These are phyloP conservation scores for Gymnocypris eckloni DNA, from an alignment of 2,797 vertebrate genomes.

Conservation along the genomic window DNA sequence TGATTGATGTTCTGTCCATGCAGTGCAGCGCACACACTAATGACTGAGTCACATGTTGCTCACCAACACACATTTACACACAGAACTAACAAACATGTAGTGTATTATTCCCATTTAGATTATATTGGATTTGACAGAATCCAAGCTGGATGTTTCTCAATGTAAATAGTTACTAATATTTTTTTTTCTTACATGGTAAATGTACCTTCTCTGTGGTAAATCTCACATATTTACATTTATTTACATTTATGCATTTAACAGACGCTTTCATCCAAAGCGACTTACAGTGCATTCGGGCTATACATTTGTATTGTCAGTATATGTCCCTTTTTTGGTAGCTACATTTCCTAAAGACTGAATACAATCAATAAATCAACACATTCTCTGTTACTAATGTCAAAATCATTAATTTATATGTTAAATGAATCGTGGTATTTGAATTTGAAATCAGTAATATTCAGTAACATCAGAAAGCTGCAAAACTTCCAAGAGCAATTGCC, in stretches of 20 bases:
- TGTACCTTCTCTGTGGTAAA: neutral
- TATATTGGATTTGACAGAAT: slow-evolving; percentile 8
- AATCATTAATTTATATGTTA: neutral
- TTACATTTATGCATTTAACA: too few species aligned
- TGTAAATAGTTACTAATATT: neutral
- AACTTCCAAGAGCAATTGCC: neutral
- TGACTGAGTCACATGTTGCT: slow-evolving; percentile 32
- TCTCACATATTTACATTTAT: neutral
- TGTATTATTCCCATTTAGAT: neutral
- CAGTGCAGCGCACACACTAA: slow-evolving; percentile 32
- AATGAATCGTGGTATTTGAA: neutral
- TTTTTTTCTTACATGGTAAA: neutral
- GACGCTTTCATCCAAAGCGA: too few species aligned
- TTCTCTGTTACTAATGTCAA: neutral
- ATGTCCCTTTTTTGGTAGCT: neutral
- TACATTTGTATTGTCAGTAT: too few species aligned
- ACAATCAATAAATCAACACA: neutral
- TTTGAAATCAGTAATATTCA: neutral
- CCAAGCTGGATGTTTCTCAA: neutral
- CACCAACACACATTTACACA: slow-evolving; percentile 19
- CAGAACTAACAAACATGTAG: neutral
- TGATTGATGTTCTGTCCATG: slow-evolving; percentile 28
- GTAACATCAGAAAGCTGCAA: neutral
- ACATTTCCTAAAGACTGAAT: neutral
- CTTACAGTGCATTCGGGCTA: too few species aligned